Base-by-base conservation (phyloP, 1,140 invertebrate genomes). In the Panulirus ornatus region DNA sequence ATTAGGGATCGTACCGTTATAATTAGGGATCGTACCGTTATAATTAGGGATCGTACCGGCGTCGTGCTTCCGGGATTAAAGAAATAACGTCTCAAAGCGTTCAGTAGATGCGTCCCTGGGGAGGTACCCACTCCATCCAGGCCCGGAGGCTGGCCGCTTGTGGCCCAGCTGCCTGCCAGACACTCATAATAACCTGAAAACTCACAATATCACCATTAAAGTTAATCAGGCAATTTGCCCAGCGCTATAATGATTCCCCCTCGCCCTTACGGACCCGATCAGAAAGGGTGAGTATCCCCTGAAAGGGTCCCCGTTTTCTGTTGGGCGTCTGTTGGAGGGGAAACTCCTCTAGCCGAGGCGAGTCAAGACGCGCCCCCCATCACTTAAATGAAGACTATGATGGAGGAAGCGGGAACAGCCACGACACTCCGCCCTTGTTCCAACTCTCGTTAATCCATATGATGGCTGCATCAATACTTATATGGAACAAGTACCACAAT, bases 201-300 rank as follows among this genome's bases (percentile, higher is more conserved):
- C 58, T 66, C 58, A 66, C 58, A 66, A 66, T 66, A 66, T 66
- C 58, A 66, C 27, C 58, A 66, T 66, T 66, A 66, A 66, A 66
- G 58, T 66, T 66, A 66, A 66, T 22, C 58, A 66, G 58, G 58
- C 58, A 66, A 66, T 66, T 66, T 66, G 0, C 58, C 30, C 58
- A 8, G 2, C n/a, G 5, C 58, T 66, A 58, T 22, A 19, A 11
- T 8, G 58, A 30, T 6, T 30, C n/a, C 58, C 30, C 6, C 6
- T 30, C 8, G 58, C 16, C 27, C 2, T 66, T 66, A 66, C 30
- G n/a, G 27, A 8, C 27, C 2, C 58, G 0, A 27, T 27, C 27
- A 6, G 3, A 3, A 30, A 22, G 22, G 58, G 58, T 22, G 58
- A 66, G 22, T 16, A 30, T 66, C 2, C 58, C n/a, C 8, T 22